Conservation (phyloP, 2,888 invertebrate genomes). For the Iphiclides podalirius region DNA sequence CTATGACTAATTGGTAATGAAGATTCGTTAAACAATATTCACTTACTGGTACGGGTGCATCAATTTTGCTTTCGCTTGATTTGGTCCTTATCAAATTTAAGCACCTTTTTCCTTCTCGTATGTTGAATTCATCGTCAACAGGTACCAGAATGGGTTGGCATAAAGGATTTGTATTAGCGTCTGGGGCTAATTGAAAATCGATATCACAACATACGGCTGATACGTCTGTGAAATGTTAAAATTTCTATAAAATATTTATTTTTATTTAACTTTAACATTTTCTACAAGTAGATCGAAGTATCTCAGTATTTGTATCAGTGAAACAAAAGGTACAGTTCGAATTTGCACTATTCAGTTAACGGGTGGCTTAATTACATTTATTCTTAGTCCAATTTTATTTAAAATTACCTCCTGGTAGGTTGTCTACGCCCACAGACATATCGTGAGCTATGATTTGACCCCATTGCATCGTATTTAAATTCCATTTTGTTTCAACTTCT, state of each 20-base stretch:
- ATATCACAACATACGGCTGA: constrained; percentile 6
- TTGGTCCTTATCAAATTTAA: constrained; percentile 15
- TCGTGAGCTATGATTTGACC: constrained; percentile 17
- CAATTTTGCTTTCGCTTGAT: constrained; percentile 6
- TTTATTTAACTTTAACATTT: too few species aligned
- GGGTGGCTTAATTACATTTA: too few species aligned
- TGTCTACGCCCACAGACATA: constrained; percentile 2
- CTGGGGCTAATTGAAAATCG: constrained; percentile 5
- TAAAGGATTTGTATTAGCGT: constrained; percentile 5
- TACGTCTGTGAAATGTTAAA: too few species aligned
- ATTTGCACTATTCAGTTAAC: too few species aligned
- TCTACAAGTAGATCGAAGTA: too few species aligned
- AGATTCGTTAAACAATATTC: too few species aligned
- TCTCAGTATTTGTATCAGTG: too few species aligned
- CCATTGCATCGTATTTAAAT: constrained; percentile 19
- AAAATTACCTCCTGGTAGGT: constrained; percentile 8
- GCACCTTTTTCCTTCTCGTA: constrained; percentile 7
- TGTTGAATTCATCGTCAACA: constrained; percentile 3
- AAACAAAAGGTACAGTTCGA: too few species aligned
- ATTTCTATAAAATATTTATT: too few species aligned
- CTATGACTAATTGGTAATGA: too few species aligned
- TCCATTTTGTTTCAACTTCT: constrained; percentile 3
- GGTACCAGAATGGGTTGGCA: constrained; percentile 16
- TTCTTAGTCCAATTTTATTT: too few species aligned
- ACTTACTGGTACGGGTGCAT: too few species aligned